These are phyloP conservation scores for Coluber constrictor DNA, from an alignment of 2,797 vertebrate species.

Conservation along the genomic window DNA sequence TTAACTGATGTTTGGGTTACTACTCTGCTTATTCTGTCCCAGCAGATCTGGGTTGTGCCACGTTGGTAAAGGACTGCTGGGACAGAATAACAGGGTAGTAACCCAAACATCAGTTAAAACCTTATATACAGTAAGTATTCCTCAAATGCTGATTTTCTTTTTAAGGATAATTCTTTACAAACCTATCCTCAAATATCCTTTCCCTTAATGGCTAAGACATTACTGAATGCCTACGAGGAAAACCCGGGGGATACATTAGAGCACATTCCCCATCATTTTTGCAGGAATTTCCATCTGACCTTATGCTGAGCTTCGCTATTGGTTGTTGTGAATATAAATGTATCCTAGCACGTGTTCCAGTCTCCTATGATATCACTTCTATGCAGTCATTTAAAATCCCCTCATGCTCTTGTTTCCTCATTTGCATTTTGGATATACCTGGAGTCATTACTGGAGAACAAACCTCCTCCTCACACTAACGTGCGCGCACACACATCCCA, in stretches of 20 bases:
- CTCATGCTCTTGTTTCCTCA: neutral
- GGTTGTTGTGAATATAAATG: neutral
- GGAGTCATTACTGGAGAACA: neutral
- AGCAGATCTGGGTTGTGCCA: neutral
- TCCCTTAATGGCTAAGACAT: neutral
- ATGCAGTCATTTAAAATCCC: neutral
- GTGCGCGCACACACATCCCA: neutral
- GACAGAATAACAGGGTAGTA: no score
- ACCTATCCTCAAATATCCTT: neutral
- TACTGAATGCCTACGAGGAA: neutral
- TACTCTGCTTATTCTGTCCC: neutral
- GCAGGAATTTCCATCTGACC: neutral
- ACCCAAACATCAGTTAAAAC: no score
- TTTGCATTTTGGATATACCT: neutral
- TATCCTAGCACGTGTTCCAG: no score
- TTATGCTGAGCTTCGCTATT: neutral
- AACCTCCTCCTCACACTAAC: neutral
- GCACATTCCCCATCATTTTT: neutral
- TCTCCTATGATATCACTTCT: neutral
- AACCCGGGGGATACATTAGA: neutral
- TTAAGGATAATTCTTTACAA: neutral
- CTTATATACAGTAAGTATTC: no score
- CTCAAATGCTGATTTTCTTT: neutral
- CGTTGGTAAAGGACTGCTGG: no score
- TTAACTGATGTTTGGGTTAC: neutral